These are phyloP conservation scores for Pandemis heparana DNA, from an alignment of 2,888 invertebrate genomes.

Conservation along the genomic window DNA sequence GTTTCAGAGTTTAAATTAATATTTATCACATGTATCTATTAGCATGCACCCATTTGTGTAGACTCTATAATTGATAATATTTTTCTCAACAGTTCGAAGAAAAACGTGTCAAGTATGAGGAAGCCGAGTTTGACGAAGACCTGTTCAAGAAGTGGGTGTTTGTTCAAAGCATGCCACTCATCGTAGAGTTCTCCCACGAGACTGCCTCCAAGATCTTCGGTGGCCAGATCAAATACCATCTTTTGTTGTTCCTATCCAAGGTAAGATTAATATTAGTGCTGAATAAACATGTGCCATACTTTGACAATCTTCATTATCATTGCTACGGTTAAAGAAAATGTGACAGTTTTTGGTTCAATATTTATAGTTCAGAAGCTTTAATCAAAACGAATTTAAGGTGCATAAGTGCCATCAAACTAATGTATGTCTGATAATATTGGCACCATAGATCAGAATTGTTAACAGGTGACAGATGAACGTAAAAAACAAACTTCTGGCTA, in stretches of 20 bases:
- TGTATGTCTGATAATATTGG: neutral
- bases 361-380: neutral
- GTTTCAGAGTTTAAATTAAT: too few relatives aligned
- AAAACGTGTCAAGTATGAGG: constrained; percentile 90
- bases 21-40: too few relatives aligned
- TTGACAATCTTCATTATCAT: too few relatives aligned
- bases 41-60: too few relatives aligned
- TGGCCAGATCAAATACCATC: constrained; percentile 98
- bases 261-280: constrained; percentile 55
- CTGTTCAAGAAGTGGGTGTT: constrained; percentile 93
- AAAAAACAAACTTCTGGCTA: neutral
- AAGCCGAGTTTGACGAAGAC: constrained; percentile 87
- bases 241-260: constrained; percentile 97
- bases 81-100: constrained; percentile 91
- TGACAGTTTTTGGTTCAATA: neutral
- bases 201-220: constrained; percentile 99
- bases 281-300: neutral
- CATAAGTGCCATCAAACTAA: neutral
- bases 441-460: neutral
- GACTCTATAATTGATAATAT: too few relatives aligned
- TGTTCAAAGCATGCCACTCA: constrained; percentile 93
- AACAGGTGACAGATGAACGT: neutral
- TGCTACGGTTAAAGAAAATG: too few relatives aligned
- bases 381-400: neutral
- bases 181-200: constrained; percentile 98